Percentiles rank a stretch among this genome's conserved stretches.
Evolutionary conservation across 2,113 vertebrate species (phyloP).

Genomic region (Phodopus roborovskii): DNA sequence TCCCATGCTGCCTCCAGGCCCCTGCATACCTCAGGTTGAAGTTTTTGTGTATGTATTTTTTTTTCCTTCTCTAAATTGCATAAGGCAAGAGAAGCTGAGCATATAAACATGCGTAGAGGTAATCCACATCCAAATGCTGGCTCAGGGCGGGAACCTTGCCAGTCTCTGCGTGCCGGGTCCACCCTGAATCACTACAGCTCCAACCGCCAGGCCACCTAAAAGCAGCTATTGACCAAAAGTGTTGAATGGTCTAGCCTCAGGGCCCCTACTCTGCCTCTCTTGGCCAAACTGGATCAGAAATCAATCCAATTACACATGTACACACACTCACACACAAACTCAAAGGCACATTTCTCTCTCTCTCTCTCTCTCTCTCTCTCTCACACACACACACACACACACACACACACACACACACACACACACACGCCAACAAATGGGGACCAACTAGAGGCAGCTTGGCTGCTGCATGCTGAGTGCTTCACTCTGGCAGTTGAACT

Average conservation of each 20-base stretch:
- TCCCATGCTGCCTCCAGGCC: conserved; percentile 70
- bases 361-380: no score
- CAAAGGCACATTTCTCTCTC: no score
- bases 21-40: conserved; percentile 73
- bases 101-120: conserved; percentile 71
- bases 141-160: conserved; percentile 72
- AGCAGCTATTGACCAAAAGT: conserved; percentile 66
- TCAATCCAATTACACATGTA: background rate
- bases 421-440: background rate
- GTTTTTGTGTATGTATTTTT: conserved; percentile 61
- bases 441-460: background rate
- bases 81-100: conserved; percentile 73
- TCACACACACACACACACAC: no score
- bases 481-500: background rate
- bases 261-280: conserved; percentile 22
- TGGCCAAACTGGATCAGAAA: conserved; percentile 49
- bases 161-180: conserved; percentile 68
- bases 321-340: background rate
- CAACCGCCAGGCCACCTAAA: conserved; percentile 55
- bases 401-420: background rate
- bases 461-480: background rate
- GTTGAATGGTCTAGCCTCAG: conserved; percentile 3
- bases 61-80: conserved; percentile 74
- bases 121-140: conserved; percentile 75
- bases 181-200: conserved; percentile 63